Base-by-base conservation (phyloP, 2,113 vertebrate species). In the Carassius carassius region DNA sequence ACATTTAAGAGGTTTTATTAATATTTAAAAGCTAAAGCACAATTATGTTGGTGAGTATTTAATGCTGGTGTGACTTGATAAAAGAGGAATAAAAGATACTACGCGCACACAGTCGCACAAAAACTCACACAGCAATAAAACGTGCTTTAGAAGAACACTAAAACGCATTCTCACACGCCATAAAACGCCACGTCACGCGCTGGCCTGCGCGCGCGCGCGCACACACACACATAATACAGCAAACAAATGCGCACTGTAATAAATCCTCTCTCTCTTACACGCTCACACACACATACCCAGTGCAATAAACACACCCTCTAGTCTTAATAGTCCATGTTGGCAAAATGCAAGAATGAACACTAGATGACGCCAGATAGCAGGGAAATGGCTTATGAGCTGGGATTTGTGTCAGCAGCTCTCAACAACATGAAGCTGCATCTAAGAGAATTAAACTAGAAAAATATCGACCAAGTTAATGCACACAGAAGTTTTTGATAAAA, bases 291-390 rank as follows among this genome's bases (percentile, higher is more conserved):
- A 51, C 60, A 21, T 1, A 44, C 37, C 13, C 17, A 23, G 47
- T 51, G 69, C 47, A 80, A 81, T 56, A 58, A 81, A 86, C 17
- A 79, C 76, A 14, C 9, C 65, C 67, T 58, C 73, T 44, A n/a
- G 5, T 67, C 7, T 0, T 16, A 78, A 5, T 41, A 41, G 25
- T 9, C 56, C 21, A 49, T 19, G 49, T 10, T 83, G 76, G 49
- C 80, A 13, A 70, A 84, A 63, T 35, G 21, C 35, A 13, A 29
- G 75, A 51, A 19, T 29, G 9, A 13, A 65, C 89, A 56, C 89
- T 89, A 88, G 88, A 88, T 90, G 88, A 86, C 88, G 83, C 79
- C 89, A 90, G 72, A 90, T 79, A 79, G 44, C 62, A 35, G 73
- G 16, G 35, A 84, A 88, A 63, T 25, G 81, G 44, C 49, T 58